Base-by-base conservation (phyloP, 2,888 invertebrate genomes). In the Elegia similella region DNA sequence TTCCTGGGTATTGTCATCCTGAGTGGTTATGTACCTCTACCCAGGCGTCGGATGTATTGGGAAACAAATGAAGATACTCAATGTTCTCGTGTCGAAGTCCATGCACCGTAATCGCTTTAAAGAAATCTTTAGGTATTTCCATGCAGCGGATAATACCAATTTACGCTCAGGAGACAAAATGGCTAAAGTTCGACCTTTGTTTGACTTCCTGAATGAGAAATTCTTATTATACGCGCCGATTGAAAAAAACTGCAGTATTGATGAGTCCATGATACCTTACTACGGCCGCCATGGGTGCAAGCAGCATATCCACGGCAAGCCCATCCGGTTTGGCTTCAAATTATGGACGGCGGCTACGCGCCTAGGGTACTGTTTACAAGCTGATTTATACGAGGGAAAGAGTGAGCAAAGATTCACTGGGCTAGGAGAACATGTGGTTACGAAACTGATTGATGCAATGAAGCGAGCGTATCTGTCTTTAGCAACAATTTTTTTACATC, bases 201-300 rank as follows among this genome's bases (percentile, higher is more conserved):
- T 70, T 54, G 57, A 61, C 17, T 17, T 55, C 7, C n/a, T 59
- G 17, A 56, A 56, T 42, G 32, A 42, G 48, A 56, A 52, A 17
- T 56, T 59, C 13, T 15, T 59, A 6, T 12, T 38, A 17, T 59
- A 52, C 43, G 52, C 56, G 17, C 12, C 34, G 6, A 55, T 59
- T 7, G 56, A 56, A 52, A 58, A 59, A 64, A 44, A 62, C 34
- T 64, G 67, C 23, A 62, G 63, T 55, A 56, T 74, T 54, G 74
- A 76, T 61, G 73, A 78, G 56, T 61, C 69, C 10, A 78, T 80
- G 78, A 66, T 75, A 13, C 72, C 72, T 7, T 81, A 81, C 61
- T 79, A 67, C 62, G 76, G 71, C 1, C 32, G 32, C 32, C 32
- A 32, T 32, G 61, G 63, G 3, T 68, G 66, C 55, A 73, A 74